Evolutionary conservation across 1,140 invertebrate species (phyloP).

Genomic region (Cyphomyrmex costatus): DNA sequence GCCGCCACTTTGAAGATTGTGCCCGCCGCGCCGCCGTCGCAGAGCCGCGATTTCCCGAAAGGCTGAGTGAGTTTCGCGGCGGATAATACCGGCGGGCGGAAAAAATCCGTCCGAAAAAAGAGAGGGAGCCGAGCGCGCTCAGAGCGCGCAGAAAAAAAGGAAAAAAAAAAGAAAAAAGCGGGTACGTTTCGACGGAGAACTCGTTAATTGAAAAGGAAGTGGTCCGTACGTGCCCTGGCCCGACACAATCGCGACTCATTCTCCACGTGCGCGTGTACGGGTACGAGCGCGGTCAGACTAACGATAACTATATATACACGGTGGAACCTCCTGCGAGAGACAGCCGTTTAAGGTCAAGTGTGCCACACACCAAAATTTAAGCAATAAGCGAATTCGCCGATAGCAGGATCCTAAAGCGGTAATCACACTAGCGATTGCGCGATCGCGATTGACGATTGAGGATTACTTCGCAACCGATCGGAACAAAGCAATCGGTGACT

Average conservation of each 20-base stretch:
- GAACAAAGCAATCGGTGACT: no score
- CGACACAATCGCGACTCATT: slow-evolving; percentile 42
- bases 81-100: slow-evolving; percentile 47
- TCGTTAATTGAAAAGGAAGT: slow-evolving; percentile 62
- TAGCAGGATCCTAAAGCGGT: no score
- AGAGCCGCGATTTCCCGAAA: slow-evolving; percentile 45
- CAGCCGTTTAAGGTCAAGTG: neutral
- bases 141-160: neutral
- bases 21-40: slow-evolving; percentile 7
- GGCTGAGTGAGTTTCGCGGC: slow-evolving; percentile 49
- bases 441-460: no score
- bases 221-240: slow-evolving; percentile 1
- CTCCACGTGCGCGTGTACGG: neutral
- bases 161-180: neutral
- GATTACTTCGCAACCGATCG: no score
- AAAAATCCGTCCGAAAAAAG: slow-evolving; percentile 23
- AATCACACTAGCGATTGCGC: no score
- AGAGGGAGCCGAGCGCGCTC: neutral
- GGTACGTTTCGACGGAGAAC: slow-evolving; percentile 40
- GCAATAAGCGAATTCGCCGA: no score
- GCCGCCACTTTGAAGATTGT: slow-evolving; percentile 67
- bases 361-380: no score
- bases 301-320: no score
- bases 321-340: neutral
- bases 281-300: neutral